Conservation (phyloP, 2,888 invertebrate species). For the Drosophila kuntzei region DNA sequence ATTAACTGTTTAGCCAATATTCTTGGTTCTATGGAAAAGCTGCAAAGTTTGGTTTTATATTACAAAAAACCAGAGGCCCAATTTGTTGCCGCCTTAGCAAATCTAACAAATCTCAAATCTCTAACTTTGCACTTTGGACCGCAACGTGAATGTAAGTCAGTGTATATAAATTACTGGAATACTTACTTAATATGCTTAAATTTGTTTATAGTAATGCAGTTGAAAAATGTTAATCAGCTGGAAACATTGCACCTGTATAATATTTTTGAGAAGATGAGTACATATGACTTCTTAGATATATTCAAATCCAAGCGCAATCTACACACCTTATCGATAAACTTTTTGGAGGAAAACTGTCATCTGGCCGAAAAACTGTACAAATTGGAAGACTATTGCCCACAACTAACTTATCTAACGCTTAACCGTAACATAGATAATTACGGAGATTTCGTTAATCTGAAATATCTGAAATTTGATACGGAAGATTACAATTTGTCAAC, state of each 20-base stretch:
- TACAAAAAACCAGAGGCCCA: neutral
- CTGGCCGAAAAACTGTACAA: neutral
- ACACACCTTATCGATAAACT: constrained; percentile 16
- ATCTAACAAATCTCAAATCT: constrained; percentile 12
- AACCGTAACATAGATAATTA: constrained; percentile 1
- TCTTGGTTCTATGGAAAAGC: constrained; percentile 11
- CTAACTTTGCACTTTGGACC: constrained; percentile 20
- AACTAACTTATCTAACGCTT: constrained; percentile 27
- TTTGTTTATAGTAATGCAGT: constrained; percentile 14
- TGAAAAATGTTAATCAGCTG: constrained; percentile 21
- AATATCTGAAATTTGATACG: constrained; percentile 28
- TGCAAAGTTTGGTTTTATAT: constrained; percentile 8
- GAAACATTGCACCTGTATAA: constrained; percentile 19
- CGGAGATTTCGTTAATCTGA: constrained; percentile 21
- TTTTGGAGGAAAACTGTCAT: constrained; percentile 11
- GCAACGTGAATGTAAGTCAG: constrained; percentile 22
- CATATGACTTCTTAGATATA: constrained; percentile 22
- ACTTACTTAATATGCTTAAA: neutral
- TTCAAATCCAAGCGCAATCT: constrained; percentile 19
- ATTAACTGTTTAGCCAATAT: constrained; percentile 7
- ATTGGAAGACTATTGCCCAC: constrained; percentile 21
- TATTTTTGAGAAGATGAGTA: neutral
- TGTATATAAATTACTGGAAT: neutral
- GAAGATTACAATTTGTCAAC: neutral
- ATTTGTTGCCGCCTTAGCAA: constrained; percentile 10